These are phyloP conservation scores for Hippocampus abdominalis DNA, from an alignment of 2,113 vertebrate genomes.

Conservation along the genomic window DNA sequence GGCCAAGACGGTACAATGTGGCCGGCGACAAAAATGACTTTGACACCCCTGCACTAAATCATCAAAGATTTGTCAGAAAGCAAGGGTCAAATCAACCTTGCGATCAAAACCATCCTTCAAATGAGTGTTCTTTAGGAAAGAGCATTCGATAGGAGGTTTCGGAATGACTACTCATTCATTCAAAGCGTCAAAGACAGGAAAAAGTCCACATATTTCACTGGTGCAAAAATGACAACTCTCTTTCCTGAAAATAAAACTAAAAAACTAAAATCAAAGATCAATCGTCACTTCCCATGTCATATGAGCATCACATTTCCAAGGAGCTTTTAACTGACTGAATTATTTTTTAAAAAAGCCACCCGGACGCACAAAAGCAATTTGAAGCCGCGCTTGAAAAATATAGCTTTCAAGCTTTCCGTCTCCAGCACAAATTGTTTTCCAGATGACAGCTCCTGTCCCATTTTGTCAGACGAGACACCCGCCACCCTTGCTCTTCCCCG, in stretches of 20 bases:
- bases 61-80: no score
- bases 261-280: constrained; percentile 41
- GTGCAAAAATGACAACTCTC: constrained; percentile 63
- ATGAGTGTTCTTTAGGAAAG: constrained; percentile 55
- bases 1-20: no score
- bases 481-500: constrained; percentile 34
- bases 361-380: constrained; percentile 73
- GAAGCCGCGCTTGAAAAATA: constrained; percentile 63
- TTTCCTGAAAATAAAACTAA: constrained; percentile 62
- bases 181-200: constrained; percentile 50
- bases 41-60: neutral
- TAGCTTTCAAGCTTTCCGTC: constrained; percentile 59
- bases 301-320: constrained; percentile 61
- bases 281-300: constrained; percentile 58
- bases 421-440: constrained; percentile 61
- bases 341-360: constrained; percentile 74
- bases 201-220: constrained; percentile 56
- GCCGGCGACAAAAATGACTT: neutral
- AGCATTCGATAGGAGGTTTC: constrained; percentile 23
- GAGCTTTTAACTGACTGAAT: constrained; percentile 75
- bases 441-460: constrained; percentile 53
- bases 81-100: neutral
- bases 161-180: constrained; percentile 42
- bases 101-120: constrained; percentile 37
- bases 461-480: constrained; percentile 53